phyloP scores from a whole-genome alignment of 2,113 vertebrate genomes.

The Aleadryas rufinucha region DNA sequence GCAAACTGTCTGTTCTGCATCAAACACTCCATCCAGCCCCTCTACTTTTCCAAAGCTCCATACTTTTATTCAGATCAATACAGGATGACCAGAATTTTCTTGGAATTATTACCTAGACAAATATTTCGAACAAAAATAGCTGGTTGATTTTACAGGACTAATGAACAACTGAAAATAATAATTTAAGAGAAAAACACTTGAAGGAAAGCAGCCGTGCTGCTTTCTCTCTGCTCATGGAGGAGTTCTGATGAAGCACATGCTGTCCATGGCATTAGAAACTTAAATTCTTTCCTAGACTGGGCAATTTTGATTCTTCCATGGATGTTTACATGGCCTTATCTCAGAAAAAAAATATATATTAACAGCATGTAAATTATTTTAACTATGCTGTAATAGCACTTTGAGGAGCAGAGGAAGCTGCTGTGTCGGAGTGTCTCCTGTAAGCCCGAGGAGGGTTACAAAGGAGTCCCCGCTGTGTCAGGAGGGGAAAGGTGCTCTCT shows the following conservation, averaged over 20 bases:
- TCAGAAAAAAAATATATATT: background rate
- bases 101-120: background rate
- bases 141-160: background rate
- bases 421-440: background rate
- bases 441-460: background rate
- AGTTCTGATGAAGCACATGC: rapidly evolving
- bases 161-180: background rate
- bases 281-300: background rate
- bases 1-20: background rate
- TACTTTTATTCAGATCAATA: background rate
- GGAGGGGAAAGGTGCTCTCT: background rate
- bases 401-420: background rate
- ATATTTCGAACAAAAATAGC: background rate
- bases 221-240: background rate
- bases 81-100: rapidly evolving
- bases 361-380: background rate
- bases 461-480: background rate
- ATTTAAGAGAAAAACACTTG: background rate
- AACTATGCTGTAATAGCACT: background rate
- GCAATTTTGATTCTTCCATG: background rate
- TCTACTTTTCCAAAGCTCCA: background rate
- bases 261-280: background rate
- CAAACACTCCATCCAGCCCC: background rate
- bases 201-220: background rate
- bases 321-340: background rate